Percentiles rank a stretch among this genome's conserved stretches.
Conservation (phyloP, 1,140 invertebrate genomes). For the Tachypleus tridentatus region DNA sequence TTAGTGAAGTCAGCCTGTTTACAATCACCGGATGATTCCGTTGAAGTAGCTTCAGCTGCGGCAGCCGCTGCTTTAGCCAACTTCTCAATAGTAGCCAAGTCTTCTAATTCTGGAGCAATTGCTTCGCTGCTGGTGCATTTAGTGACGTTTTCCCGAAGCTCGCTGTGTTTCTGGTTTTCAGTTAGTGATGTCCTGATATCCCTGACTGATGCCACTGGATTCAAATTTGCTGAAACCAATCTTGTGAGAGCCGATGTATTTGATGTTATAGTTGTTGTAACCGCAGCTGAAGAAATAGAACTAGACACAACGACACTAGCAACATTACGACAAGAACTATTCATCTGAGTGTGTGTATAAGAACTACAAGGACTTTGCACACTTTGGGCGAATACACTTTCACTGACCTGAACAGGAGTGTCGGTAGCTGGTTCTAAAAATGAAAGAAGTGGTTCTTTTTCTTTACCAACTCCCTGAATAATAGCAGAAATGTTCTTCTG, state of each 20-base stretch:
- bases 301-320: no score
- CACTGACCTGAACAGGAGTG: neutral
- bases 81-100: constrained; percentile 26
- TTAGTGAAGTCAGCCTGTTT: no score
- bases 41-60: constrained; percentile 17
- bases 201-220: constrained; percentile 17
- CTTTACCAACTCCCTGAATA: constrained; percentile 82
- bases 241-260: no score
- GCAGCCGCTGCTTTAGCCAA: constrained; percentile 26
- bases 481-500: constrained; percentile 86
- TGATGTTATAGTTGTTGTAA: no score
- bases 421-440: constrained; percentile 67
- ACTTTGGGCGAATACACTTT: no score
- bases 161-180: no score
- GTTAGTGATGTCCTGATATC: neutral
- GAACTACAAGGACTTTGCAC: no score
- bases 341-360: no score
- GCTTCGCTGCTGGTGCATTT: constrained; percentile 3
- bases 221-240: constrained; percentile 11
- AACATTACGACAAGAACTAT: no score
- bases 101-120: constrained; percentile 23
- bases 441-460: constrained; percentile 84
- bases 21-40: no score
- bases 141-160: no score
- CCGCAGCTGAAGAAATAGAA: no score